Conservation (phyloP, 1,140 invertebrate species). For the Trichonephila inaurata region DNA sequence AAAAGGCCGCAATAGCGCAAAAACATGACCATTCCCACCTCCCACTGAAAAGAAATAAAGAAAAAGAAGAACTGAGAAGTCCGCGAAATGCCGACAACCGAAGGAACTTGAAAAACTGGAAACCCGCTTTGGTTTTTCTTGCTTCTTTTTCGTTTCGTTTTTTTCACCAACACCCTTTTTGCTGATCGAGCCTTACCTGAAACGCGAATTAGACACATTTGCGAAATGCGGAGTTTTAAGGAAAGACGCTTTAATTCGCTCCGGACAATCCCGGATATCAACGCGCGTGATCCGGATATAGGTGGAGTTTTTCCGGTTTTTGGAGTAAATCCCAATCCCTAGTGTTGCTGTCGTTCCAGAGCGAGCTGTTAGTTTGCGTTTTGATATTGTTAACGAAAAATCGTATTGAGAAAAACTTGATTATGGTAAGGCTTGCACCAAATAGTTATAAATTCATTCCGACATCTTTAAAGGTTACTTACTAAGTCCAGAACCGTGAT, state of each 20-base stretch:
- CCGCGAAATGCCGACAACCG: constrained; percentile 41
- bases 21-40: constrained; percentile 58
- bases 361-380: too few relatives aligned
- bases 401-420: too few relatives aligned
- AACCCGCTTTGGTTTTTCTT: constrained; percentile 20
- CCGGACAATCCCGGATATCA: background rate
- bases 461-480: too few relatives aligned
- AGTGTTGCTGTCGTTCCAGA: background rate
- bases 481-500: too few relatives aligned
- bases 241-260: background rate
- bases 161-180: constrained; percentile 32
- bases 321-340: background rate
- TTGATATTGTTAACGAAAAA: too few relatives aligned
- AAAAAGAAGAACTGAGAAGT: constrained; percentile 18
- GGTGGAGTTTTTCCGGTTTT: background rate
- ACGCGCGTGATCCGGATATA: background rate
- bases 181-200: background rate
- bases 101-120: constrained; percentile 55
- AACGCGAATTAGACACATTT: background rate
- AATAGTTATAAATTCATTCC: too few relatives aligned
- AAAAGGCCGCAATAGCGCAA: constrained; percentile 29
- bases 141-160: background rate
- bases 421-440: too few relatives aligned
- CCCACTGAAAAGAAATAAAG: background rate
- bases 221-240: background rate